Conservation (phyloP, 2,888 invertebrate species). For the Drosophila suboccidentalis region DNA sequence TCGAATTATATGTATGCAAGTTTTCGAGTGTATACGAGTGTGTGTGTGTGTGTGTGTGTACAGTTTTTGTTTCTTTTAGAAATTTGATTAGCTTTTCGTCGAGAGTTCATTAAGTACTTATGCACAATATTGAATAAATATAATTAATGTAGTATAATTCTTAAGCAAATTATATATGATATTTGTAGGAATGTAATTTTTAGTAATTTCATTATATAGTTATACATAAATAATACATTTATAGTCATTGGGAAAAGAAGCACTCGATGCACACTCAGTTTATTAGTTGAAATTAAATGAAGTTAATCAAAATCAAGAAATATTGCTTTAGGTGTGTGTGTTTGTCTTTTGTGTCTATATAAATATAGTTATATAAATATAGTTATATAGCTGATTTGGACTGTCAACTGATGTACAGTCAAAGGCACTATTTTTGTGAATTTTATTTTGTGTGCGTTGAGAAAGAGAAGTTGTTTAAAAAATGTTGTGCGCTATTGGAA, state of each 20-base stretch:
- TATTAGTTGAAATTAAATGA: constrained; percentile 22
- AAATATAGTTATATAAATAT: constrained; percentile 34
- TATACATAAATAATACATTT: constrained; percentile 44
- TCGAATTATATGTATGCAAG: constrained; percentile 27
- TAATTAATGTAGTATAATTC: constrained; percentile 15
- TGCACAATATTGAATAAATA: constrained; percentile 25
- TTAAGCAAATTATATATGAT: constrained; percentile 23
- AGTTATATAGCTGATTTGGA: constrained; percentile 45
- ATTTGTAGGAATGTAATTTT: constrained; percentile 54
- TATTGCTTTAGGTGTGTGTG: constrained; percentile 48
- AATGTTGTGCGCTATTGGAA: constrained; percentile 40
- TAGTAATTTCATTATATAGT: constrained; percentile 30
- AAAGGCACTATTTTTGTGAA: constrained; percentile 78
- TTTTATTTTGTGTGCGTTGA: constrained; percentile 43
- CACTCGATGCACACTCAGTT: constrained; percentile 35
- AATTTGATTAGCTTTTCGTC: constrained; percentile 72
- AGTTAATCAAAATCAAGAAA: constrained; percentile 28
- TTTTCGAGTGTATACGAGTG: constrained; percentile 20
- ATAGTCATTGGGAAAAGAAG: constrained; percentile 45
- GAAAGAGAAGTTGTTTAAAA: constrained; percentile 11
- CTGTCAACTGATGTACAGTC: constrained; percentile 59
- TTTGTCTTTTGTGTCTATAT: constrained; percentile 19
- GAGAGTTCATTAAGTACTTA: constrained; percentile 65
- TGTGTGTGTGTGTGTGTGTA: constrained; percentile 10
- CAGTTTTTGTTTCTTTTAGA: constrained; percentile 68